phyloP scores from a whole-genome alignment of 2,113 vertebrate genomes.

The Nansenia antarctica region DNA sequence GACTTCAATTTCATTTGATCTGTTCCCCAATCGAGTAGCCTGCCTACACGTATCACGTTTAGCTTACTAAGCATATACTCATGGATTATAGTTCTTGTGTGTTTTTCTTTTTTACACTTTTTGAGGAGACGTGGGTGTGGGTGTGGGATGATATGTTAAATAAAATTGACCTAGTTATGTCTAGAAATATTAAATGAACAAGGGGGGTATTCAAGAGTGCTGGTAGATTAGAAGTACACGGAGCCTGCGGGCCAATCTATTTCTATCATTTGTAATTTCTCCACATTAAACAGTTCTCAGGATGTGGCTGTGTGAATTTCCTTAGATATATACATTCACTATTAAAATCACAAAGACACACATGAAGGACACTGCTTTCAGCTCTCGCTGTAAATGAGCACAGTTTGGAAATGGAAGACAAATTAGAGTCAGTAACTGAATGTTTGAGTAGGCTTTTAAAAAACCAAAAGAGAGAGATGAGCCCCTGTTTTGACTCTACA shows the following conservation, averaged over 20 bases:
- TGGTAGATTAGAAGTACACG: neutral
- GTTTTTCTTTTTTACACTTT: slow-evolving; percentile 4
- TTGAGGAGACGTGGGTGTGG: neutral
- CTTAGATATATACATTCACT: neutral
- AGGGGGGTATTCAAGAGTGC: slow-evolving; percentile 14
- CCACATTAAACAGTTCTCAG: neutral
- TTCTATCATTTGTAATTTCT: slow-evolving; percentile 16
- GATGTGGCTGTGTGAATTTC: neutral
- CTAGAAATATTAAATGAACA: slow-evolving; percentile 25
- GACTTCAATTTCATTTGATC: slow-evolving; percentile 36
- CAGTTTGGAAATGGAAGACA: slow-evolving; percentile 16
- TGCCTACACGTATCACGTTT: slow-evolving; percentile 25
- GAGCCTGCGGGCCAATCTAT: neutral
- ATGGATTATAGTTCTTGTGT: slow-evolving; percentile 14
- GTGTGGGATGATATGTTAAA: slow-evolving; percentile 12
- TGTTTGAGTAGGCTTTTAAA: neutral
- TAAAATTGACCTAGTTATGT: slow-evolving; percentile 39
- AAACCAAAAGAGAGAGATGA: neutral
- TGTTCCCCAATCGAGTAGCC: slow-evolving; percentile 17
- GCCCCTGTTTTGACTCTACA: neutral
- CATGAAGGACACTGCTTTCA: neutral
- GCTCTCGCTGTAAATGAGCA: neutral
- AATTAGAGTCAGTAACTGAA: neutral
- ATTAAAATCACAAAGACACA: slow-evolving; percentile 4
- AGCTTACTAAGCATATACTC: slow-evolving; percentile 34